Evolutionary conservation across 2,113 vertebrate species (phyloP).

Genomic region (Oryzias melastigma): DNA sequence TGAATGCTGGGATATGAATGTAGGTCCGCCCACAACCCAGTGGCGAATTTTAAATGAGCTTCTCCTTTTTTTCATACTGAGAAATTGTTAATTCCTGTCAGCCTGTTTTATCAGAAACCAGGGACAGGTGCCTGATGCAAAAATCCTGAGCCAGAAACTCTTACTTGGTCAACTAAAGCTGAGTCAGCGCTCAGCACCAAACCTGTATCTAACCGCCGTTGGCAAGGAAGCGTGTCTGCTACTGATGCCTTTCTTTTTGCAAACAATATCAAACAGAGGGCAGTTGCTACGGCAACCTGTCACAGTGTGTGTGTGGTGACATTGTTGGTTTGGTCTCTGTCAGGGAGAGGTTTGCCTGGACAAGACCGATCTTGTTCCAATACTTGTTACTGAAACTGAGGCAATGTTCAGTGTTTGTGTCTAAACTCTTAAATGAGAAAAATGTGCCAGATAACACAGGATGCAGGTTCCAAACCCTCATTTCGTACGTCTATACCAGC

Average conservation of each 20-base stretch:
- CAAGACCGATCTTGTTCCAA: conserved; percentile 43
- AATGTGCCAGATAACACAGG: conserved; percentile 26
- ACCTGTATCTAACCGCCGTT: conserved; percentile 26
- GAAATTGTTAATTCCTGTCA: too few species aligned
- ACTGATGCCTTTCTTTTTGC: conserved; percentile 63
- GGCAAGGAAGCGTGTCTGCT: conserved; percentile 30
- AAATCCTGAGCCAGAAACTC: conserved; percentile 18
- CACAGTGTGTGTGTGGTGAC: conserved; percentile 46
- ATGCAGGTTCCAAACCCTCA: conserved; percentile 2
- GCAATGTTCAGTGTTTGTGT: conserved; percentile 1
- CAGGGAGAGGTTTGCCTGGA: conserved; percentile 35
- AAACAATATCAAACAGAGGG: conserved; percentile 72
- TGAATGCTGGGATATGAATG: too few species aligned
- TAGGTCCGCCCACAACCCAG: too few species aligned
- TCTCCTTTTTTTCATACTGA: too few species aligned
- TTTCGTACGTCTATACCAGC: neutral
- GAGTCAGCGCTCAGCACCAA: conserved; percentile 37
- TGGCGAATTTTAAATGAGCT: too few species aligned
- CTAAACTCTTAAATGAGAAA: conserved; percentile 14
- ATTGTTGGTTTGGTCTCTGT: conserved; percentile 45
- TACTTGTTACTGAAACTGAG: conserved; percentile 1
- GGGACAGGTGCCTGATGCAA: neutral
- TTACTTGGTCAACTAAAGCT: neutral
- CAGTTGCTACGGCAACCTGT: conserved; percentile 53
- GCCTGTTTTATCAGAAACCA: too few species aligned